Conservation (phyloP, 2,888 invertebrate species). For the Leucozona laternaria region DNA sequence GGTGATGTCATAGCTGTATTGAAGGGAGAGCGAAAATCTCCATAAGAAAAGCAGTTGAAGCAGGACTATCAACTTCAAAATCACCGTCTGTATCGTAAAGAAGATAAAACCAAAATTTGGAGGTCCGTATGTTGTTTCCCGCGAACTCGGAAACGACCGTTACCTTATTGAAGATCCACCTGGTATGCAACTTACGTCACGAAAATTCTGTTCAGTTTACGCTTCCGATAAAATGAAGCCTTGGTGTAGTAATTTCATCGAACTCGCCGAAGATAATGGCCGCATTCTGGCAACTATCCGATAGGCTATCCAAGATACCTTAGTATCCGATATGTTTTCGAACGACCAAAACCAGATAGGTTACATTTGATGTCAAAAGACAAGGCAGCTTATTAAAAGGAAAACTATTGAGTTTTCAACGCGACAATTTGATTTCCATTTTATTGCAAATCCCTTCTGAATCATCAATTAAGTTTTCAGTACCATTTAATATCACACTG, state of each 20-base stretch:
- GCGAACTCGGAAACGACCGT: slow-evolving; percentile 61
- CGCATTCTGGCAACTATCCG: too few relatives aligned
- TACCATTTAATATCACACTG: too few relatives aligned
- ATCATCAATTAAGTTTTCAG: too few relatives aligned
- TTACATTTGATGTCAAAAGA: too few relatives aligned
- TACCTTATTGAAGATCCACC: slow-evolving; percentile 69
- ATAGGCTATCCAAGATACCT: too few relatives aligned
- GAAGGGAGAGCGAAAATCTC: slow-evolving; percentile 33
- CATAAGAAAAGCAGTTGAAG: slow-evolving; percentile 51
- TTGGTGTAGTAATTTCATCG: slow-evolving; percentile 40
- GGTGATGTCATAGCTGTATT: slow-evolving; percentile 50
- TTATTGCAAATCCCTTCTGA: too few relatives aligned
- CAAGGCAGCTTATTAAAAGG: too few relatives aligned
- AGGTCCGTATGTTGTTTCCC: slow-evolving; percentile 35
- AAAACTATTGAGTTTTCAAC: too few relatives aligned
- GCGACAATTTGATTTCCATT: too few relatives aligned
- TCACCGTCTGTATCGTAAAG: slow-evolving; percentile 47
- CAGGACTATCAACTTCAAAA: slow-evolving; percentile 52
- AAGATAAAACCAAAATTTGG: slow-evolving; percentile 49
- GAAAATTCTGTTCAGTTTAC: slow-evolving; percentile 62
- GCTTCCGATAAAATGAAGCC: slow-evolving; percentile 45
- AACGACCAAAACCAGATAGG: too few relatives aligned
- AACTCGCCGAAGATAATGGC: background rate
- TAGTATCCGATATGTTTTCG: too few relatives aligned
- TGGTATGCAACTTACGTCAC: slow-evolving; percentile 40